Evolutionary conservation across 2,113 vertebrate genomes (phyloP).

Genomic region (Fulmarus glacialis): DNA sequence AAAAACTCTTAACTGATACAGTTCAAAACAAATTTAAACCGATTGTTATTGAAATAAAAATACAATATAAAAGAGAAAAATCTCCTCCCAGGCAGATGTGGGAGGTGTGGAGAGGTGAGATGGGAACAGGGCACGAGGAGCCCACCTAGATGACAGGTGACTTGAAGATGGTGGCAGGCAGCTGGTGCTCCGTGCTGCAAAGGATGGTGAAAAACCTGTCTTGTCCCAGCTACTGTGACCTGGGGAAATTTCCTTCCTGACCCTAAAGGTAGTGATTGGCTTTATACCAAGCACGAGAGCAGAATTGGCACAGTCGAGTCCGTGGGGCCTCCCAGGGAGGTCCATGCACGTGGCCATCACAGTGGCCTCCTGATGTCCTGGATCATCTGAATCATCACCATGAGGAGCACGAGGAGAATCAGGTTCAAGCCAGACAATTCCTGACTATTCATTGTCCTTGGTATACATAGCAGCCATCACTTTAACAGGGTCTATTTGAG

Average conservation of each 20-base stretch:
- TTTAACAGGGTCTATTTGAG: neutral
- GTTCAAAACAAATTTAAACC: neutral
- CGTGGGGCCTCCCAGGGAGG: neutral
- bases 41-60: neutral
- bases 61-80: neutral
- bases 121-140: neutral
- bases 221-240: neutral
- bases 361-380: neutral
- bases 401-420: neutral
- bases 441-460: neutral
- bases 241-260: neutral
- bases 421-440: neutral
- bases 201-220: neutral
- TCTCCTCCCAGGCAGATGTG: neutral
- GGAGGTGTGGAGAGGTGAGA: neutral
- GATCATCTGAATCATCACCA: neutral
- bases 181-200: neutral
- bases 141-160: neutral
- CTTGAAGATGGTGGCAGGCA: neutral
- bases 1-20: neutral
- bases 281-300: neutral
- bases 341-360: too few relatives aligned
- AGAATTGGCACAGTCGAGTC: neutral
- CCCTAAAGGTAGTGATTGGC: neutral
- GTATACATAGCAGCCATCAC: neutral